Conservation (phyloP, 2,888 invertebrate species). For the Dermolepida albohirtum region DNA sequence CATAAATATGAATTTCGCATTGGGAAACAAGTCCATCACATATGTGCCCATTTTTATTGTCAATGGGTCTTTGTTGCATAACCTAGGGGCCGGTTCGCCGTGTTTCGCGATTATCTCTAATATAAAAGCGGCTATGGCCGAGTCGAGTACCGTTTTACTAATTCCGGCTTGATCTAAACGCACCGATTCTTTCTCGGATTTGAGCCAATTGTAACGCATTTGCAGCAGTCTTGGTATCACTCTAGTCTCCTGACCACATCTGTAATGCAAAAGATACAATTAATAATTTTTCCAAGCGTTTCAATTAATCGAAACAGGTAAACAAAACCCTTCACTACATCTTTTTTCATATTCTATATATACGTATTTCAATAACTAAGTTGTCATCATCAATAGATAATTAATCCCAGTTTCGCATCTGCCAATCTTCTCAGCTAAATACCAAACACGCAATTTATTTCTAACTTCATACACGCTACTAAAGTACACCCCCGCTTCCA, state of each 20-base stretch:
- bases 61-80: constrained; percentile 99
- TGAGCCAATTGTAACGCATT: constrained; percentile 95
- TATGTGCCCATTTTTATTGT: constrained; percentile 97
- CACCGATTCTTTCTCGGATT: constrained; percentile 91
- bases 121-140: constrained; percentile 96
- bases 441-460: too few species aligned
- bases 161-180: constrained; percentile 95
- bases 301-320: too few species aligned
- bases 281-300: too few species aligned
- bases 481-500: too few species aligned
- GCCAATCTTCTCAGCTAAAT: too few species aligned
- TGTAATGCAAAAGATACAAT: constrained; percentile 59
- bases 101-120: constrained; percentile 96
- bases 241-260: constrained; percentile 96
- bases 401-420: too few species aligned
- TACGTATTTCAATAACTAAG: too few species aligned
- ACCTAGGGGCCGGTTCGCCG: constrained; percentile 92
- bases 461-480: too few species aligned
- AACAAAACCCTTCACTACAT: too few species aligned
- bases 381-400: too few species aligned
- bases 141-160: constrained; percentile 89
- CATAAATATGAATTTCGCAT: constrained; percentile 98
- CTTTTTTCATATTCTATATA: too few species aligned
- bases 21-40: constrained; percentile 94
- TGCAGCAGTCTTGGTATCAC: constrained; percentile 97